Percentiles rank a stretch among this genome's conserved stretches.
Conservation (phyloP, 2,888 invertebrate species). For the Cremastinae sp. region DNA sequence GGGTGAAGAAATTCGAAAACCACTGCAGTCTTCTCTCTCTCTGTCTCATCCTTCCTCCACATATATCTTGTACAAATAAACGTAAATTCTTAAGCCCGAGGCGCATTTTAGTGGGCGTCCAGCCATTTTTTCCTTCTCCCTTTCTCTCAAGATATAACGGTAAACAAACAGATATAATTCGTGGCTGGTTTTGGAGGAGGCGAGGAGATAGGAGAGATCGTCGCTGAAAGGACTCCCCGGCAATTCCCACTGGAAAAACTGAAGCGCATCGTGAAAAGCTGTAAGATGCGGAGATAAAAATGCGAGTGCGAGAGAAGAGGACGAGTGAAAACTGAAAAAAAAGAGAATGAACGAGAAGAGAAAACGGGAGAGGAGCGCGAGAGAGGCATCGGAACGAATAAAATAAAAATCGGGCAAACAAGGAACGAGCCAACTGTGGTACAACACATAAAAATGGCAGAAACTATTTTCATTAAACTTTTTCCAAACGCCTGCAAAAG, state of each 20-base stretch:
- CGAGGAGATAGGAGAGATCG: constrained; percentile 49
- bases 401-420: constrained; percentile 33
- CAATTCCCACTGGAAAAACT: too few species aligned
- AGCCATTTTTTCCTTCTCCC: constrained; percentile 38
- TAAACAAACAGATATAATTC: constrained; percentile 69
- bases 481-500: constrained; percentile 66
- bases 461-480: constrained; percentile 77
- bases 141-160: constrained; percentile 52
- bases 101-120: constrained; percentile 35
- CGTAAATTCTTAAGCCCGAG: constrained; percentile 60
- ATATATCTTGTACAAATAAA: constrained; percentile 67
- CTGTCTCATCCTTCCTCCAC: constrained; percentile 3
- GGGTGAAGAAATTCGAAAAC: constrained; percentile 31
- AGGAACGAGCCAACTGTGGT: constrained; percentile 20
- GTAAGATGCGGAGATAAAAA: constrained; percentile 16
- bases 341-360: constrained; percentile 55
- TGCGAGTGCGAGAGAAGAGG: constrained; percentile 19
- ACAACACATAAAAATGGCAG: constrained; percentile 73
- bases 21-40: constrained; percentile 20
- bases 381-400: constrained; percentile 32
- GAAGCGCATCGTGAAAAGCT: constrained; percentile 37
- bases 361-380: constrained; percentile 43
- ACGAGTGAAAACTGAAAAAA: constrained; percentile 1
- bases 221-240: too few species aligned
- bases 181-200: constrained; percentile 9